Base-by-base conservation (phyloP, 64 coral and sea anemone species). In the Montipora capricornis region DNA sequence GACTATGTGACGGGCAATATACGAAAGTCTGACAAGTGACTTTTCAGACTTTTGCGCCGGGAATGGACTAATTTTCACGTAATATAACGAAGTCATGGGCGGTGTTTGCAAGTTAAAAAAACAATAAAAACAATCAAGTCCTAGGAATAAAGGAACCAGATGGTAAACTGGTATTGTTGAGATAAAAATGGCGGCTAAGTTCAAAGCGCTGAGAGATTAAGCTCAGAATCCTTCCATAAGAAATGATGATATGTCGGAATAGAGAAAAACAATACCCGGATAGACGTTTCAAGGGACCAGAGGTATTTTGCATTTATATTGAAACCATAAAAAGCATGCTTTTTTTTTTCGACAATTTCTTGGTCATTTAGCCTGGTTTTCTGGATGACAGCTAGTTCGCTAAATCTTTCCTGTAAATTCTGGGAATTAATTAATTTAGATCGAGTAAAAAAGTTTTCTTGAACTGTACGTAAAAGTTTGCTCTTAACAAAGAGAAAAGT, bases 191-290 rank as follows among this genome's bases (percentile, higher is more conserved):
- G 47, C 82, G 82, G 82, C 13, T 49, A 49, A 22, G 6, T 9
- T 71, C 66, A 86, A 86, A 86, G 82, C 2, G 1, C 8, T 20
- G 14, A 66, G 80, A 8, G 55, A 44, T 14, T 67, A 70, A 85
- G 51, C 8, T 3, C 9, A 0, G 17, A 67, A 13, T 78, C 14
- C 55, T 44, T 82, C 58, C 16, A 47, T 50, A 51, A 86, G 6
- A 70, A 83, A 73, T 14, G 82, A 37, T 64, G 82, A 59, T 46
- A 15, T 24, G 62, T 86, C 50, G 46, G 66, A 86, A 70, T 44
- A 73, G 45, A 7, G 6, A n/a, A 62, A 20, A 20, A 86, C 82
- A 86, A 86, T 86, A 71, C 20, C 7, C 9, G 26, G 8, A 44
- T 73, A 47, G 47, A 13, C 44, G 17, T 44, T 68, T 66, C 48